A percentile compares a stretch with the other conserved stretches of the same genome.
Conservation (phyloP, 1,140 invertebrate genomes). For the Paraescarpia echinospica region DNA sequence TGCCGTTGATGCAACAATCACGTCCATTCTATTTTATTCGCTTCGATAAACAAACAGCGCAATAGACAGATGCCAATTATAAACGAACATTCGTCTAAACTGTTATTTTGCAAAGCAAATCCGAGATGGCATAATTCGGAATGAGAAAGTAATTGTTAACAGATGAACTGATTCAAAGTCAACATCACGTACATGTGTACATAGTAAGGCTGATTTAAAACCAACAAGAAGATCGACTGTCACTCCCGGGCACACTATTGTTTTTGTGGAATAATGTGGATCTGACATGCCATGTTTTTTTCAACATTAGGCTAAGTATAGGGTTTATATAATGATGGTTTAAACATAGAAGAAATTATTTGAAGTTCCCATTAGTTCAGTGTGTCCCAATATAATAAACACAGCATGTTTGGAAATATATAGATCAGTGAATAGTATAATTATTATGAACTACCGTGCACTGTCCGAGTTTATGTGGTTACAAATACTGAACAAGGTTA, state of each 20-base stretch:
- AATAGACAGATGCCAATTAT: background rate
- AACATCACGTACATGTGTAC: background rate
- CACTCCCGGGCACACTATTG: background rate
- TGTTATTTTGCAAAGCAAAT: background rate
- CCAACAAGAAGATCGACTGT: background rate
- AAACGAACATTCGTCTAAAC: slow-evolving; percentile 1
- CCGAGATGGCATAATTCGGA: background rate
- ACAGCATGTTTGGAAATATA: too few species aligned
- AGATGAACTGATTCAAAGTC: background rate
- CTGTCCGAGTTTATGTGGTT: too few species aligned
- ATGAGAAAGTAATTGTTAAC: background rate
- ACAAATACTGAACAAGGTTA: too few species aligned
- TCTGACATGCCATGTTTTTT: background rate
- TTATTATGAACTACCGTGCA: too few species aligned
- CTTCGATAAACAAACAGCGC: background rate
- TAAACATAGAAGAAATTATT: too few species aligned
- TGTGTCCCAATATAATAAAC: too few species aligned
- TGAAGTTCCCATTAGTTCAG: too few species aligned
- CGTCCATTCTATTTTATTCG: background rate
- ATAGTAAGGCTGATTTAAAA: background rate
- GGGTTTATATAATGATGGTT: background rate
- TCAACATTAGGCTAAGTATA: background rate
- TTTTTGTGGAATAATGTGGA: background rate
- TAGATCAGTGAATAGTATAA: too few species aligned
- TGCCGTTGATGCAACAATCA: background rate